A percentile compares a stretch with the other conserved stretches of the same genome.
Conservation (phyloP, 2,797 vertebrate genomes). For the Trachops cirrhosus region DNA sequence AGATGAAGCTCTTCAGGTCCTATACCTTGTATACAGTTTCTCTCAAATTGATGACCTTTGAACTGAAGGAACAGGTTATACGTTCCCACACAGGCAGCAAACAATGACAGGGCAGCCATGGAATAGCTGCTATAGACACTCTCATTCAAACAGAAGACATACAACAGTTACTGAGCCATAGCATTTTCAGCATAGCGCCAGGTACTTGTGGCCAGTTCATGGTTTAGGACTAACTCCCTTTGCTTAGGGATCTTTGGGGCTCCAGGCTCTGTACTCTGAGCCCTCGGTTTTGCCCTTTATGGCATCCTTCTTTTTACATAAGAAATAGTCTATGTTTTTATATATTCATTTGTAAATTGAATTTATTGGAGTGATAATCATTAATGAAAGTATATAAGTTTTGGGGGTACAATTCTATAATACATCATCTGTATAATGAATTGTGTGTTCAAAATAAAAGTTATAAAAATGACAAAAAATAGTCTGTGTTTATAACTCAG, state of each 20-base stretch:
- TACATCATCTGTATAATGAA: background rate
- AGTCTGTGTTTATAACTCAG: background rate
- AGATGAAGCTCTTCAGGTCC: background rate
- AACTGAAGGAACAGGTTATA: background rate
- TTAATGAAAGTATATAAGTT: background rate
- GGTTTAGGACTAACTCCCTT: background rate
- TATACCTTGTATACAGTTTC: background rate
- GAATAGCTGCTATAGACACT: background rate
- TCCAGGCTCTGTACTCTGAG: background rate
- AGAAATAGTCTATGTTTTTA: background rate
- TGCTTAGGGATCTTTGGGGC: background rate
- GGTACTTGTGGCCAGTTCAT: background rate
- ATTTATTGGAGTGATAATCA: background rate
- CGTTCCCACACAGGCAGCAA: background rate
- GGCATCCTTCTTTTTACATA: background rate
- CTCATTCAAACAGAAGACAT: background rate
- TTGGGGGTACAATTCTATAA: background rate
- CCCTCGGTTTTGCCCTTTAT: background rate
- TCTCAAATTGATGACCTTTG: background rate
- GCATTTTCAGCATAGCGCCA: background rate
- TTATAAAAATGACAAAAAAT: background rate
- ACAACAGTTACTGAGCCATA: background rate
- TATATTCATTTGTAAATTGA: background rate
- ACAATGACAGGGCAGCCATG: background rate
- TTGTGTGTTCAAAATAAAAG: background rate